A percentile compares a stretch with the other conserved stretches of the same genome.
phyloP scores from a whole-genome alignment of 2,113 vertebrate species.

The Lycaon pictus region DNA sequence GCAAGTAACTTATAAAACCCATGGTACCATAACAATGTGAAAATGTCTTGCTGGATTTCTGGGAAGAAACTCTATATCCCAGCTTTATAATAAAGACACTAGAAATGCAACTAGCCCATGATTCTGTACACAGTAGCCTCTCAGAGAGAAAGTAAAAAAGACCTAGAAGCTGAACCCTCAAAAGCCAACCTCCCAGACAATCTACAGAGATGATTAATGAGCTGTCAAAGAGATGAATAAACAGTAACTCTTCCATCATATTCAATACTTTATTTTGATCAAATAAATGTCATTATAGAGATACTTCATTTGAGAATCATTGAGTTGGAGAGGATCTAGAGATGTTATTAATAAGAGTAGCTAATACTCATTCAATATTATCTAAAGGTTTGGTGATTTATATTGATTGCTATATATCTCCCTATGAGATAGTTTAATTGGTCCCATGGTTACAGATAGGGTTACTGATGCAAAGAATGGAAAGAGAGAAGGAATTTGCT shows the following conservation, averaged over 20 bases:
- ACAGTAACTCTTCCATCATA: conserved; percentile 63
- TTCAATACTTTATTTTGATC: conserved; percentile 73
- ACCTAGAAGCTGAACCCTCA: not conserved
- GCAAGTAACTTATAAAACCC: not conserved
- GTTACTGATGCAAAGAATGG: not conserved
- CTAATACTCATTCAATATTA: conserved; percentile 58
- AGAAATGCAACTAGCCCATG: not conserved
- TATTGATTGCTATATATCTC: not conserved
- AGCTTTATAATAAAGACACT: not conserved
- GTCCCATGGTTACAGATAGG: not conserved
- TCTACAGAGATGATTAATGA: conserved; percentile 62
- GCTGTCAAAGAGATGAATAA: conserved; percentile 70
- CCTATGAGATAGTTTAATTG: not conserved
- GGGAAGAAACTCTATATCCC: not conserved
- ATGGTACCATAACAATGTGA: not conserved
- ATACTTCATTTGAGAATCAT: conserved; percentile 67
- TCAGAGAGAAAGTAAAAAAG: not conserved
- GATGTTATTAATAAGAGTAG: conserved; percentile 53
- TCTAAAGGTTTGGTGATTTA: not conserved
- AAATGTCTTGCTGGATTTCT: not conserved
- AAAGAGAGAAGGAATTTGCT: not conserved
- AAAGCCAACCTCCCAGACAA: conserved; percentile 10
- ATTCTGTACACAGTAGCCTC: not conserved
- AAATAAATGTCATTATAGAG: conserved; percentile 70
- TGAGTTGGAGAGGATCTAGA: conserved; percentile 55